Conservation (phyloP, 2,888 invertebrate genomes). For the Agrochola litura region DNA sequence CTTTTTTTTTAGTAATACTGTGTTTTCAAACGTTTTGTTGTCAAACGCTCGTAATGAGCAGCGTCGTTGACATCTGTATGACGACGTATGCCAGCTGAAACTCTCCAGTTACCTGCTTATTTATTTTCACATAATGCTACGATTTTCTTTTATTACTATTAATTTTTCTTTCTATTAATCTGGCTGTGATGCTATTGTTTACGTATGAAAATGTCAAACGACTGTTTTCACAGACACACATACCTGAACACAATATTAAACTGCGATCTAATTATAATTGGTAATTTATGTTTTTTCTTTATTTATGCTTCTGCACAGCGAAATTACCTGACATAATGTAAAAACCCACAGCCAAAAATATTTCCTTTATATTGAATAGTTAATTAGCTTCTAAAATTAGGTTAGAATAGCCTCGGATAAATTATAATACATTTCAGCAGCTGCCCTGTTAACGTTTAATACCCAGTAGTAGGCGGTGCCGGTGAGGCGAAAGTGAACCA, state of each 20-base stretch:
- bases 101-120: background rate
- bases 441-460: background rate
- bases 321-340: background rate
- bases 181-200: too few relatives aligned
- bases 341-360: background rate
- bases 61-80: constrained; percentile 12
- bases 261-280: background rate
- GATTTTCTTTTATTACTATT: background rate
- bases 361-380: background rate
- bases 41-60: background rate
- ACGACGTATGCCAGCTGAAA: background rate
- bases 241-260: background rate
- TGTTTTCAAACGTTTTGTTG: background rate
- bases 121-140: constrained; percentile 12
- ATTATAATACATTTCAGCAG: background rate
- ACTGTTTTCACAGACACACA: background rate
- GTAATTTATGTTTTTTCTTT: background rate
- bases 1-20: background rate
- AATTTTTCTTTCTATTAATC: background rate
- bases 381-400: background rate
- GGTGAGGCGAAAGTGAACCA: constrained; percentile 44
- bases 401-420: background rate
- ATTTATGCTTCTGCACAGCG: background rate
- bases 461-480: background rate
- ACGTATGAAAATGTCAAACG: background rate